A percentile compares a stretch with the other conserved stretches of the same genome.
phyloP scores from a whole-genome alignment of 2,888 invertebrate species.

The Rambutsinella grinnellia region DNA sequence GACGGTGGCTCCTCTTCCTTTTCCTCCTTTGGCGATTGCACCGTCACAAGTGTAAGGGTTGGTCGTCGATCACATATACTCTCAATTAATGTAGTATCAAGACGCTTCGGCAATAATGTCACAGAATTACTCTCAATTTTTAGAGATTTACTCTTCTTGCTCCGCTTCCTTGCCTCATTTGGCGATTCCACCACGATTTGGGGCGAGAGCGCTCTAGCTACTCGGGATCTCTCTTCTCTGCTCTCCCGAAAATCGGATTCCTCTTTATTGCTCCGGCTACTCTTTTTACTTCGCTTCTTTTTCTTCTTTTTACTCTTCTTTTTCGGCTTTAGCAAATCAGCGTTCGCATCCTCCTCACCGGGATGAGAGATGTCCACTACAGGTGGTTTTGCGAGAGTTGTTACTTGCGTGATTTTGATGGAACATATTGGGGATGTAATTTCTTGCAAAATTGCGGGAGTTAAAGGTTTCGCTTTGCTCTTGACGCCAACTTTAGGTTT shows the following conservation, averaged over 20 bases:
- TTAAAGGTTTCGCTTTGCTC: not conserved
- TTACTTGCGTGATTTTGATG: not conserved
- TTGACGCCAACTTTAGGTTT: slow-evolving; percentile 1
- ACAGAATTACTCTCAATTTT: not conserved
- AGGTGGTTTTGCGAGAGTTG: not conserved
- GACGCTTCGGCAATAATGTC: not conserved
- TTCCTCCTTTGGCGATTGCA: slow-evolving; percentile 22
- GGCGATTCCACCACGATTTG: slow-evolving; percentile 5
- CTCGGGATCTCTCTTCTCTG: not conserved
- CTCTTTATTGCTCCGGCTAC: not conserved
- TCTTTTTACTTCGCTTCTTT: slow-evolving; percentile 25
- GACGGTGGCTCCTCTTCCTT: slow-evolving; percentile 18
- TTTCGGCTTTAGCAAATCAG: not conserved
- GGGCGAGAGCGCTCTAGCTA: not conserved
- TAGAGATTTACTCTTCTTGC: not conserved
- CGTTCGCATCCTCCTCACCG: not conserved
- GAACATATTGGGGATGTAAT: not conserved
- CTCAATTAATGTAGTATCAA: not conserved
- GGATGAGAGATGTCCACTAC: not conserved
- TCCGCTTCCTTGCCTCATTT: not conserved
- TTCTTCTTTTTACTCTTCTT: slow-evolving; percentile 29
- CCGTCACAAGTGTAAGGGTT: slow-evolving; percentile 21
- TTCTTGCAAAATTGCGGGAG: not conserved
- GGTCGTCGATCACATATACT: slow-evolving; percentile 21
- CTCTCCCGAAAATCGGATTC: not conserved